Evolutionary conservation across 2,888 invertebrate species (phyloP).

Genomic region (Nomada fucata): DNA sequence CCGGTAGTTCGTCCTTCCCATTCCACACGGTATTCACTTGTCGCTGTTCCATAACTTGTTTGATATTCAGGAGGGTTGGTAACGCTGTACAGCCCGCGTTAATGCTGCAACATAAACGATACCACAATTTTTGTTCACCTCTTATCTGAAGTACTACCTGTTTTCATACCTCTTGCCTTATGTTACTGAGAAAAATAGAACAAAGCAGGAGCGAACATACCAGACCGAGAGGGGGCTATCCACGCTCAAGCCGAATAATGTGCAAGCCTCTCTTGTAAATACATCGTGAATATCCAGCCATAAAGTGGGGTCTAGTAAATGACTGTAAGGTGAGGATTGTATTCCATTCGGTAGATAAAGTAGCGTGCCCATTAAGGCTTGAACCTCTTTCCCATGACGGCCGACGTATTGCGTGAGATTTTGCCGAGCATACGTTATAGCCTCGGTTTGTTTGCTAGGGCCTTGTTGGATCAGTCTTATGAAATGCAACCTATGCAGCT

Average conservation of each 20-base stretch:
- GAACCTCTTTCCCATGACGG: slow-evolving; percentile 92
- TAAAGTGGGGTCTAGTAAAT: slow-evolving; percentile 89
- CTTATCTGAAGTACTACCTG: background rate
- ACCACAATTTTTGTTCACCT: background rate
- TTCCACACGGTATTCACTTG: slow-evolving; percentile 98
- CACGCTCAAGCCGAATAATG: slow-evolving; percentile 94
- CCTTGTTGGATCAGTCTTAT: slow-evolving; percentile 90
- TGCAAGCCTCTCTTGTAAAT: slow-evolving; percentile 96
- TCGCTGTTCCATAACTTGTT: slow-evolving; percentile 94
- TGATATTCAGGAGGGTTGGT: slow-evolving; percentile 97
- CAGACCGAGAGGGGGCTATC: slow-evolving; percentile 96
- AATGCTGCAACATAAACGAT: slow-evolving; percentile 86
- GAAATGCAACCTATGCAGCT: slow-evolving; percentile 92
- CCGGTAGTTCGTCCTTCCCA: slow-evolving; percentile 97
- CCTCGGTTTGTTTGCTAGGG: slow-evolving; percentile 90
- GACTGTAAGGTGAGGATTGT: slow-evolving; percentile 91
- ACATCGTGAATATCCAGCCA: slow-evolving; percentile 93
- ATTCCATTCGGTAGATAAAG: slow-evolving; percentile 92
- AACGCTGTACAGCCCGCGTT: slow-evolving; percentile 97
- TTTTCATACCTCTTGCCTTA: too few species aligned
- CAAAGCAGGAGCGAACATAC: slow-evolving; percentile 81
- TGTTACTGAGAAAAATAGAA: background rate
- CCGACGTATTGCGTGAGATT: slow-evolving; percentile 93
- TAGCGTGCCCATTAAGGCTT: slow-evolving; percentile 94
- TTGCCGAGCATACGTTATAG: slow-evolving; percentile 93